A percentile compares a stretch with the other conserved stretches of the same genome.
phyloP scores from a whole-genome alignment of 2,888 invertebrate species.

The Helicoverpa assulta region DNA sequence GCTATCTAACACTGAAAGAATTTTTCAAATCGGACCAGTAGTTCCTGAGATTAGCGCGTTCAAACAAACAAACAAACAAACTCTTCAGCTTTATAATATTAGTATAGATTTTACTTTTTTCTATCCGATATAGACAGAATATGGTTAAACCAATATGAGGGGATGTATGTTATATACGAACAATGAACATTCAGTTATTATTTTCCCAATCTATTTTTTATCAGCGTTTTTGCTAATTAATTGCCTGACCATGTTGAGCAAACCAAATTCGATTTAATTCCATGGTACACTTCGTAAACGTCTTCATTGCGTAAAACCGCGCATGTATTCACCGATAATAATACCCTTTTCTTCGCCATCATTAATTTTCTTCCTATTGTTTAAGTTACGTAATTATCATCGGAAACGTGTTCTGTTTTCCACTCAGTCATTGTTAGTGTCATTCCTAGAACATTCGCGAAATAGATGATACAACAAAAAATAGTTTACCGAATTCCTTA shows the following conservation, averaged over 20 bases:
- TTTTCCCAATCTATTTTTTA: no score
- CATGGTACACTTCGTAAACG: neutral
- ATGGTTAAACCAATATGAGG: no score
- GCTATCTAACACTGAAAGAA: no score
- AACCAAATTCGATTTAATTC: neutral
- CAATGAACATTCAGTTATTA: no score
- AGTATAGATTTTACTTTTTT: no score
- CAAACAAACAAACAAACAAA: no score
- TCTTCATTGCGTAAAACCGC: constrained; percentile 18
- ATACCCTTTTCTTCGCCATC: constrained; percentile 27
- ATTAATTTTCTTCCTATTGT: constrained; percentile 47
- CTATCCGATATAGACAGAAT: no score
- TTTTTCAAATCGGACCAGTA: no score
- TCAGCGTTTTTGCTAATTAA: no score
- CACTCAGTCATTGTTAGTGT: constrained; percentile 30
- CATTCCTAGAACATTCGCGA: constrained; percentile 45
- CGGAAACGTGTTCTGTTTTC: constrained; percentile 36
- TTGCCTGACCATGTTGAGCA: neutral
- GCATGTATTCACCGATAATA: constrained; percentile 31
- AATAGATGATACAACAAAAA: constrained; percentile 27
- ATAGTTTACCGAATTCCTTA: constrained; percentile 46
- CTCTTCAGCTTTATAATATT: no score
- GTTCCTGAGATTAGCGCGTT: no score
- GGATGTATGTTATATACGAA: no score
- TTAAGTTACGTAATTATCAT: constrained; percentile 36